Conservation (phyloP, 2,888 invertebrate genomes). For the Eustalomyia histrio region DNA sequence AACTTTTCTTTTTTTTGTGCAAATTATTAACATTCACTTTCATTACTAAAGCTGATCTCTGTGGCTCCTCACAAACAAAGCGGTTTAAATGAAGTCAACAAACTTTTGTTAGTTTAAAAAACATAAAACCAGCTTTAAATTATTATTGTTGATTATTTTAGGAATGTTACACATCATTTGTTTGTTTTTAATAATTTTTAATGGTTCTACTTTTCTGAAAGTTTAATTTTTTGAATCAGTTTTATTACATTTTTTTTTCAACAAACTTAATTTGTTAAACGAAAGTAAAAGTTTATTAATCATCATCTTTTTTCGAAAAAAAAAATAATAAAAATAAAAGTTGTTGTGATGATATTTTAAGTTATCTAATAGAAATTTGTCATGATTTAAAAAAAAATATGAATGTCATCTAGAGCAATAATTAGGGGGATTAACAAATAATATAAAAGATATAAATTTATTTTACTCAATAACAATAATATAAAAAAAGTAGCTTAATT, state of each 20-base stretch:
- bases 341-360: background rate
- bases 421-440: too few relatives aligned
- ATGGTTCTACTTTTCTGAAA: conserved; percentile 34
- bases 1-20: background rate
- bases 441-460: too few relatives aligned
- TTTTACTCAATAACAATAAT: too few relatives aligned
- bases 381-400: background rate
- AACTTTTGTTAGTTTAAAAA: background rate
- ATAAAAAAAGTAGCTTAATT: too few relatives aligned
- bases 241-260: background rate
- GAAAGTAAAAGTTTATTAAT: conserved; percentile 31
- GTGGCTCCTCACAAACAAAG: background rate
- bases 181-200: conserved; percentile 27
- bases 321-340: background rate
- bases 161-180: conserved; percentile 31
- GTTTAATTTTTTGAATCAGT: conserved; percentile 5
- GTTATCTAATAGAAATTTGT: background rate
- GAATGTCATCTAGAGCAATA: too few relatives aligned
- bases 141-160: conserved; percentile 13
- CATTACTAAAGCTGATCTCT: conserved; percentile 1
- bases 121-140: conserved; percentile 10
- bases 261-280: background rate
- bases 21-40: conserved; percentile 20
- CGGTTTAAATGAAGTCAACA: conserved; percentile 11
- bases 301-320: background rate